Base-by-base conservation (phyloP, 2,888 invertebrate genomes). In the Apamea crenata region DNA sequence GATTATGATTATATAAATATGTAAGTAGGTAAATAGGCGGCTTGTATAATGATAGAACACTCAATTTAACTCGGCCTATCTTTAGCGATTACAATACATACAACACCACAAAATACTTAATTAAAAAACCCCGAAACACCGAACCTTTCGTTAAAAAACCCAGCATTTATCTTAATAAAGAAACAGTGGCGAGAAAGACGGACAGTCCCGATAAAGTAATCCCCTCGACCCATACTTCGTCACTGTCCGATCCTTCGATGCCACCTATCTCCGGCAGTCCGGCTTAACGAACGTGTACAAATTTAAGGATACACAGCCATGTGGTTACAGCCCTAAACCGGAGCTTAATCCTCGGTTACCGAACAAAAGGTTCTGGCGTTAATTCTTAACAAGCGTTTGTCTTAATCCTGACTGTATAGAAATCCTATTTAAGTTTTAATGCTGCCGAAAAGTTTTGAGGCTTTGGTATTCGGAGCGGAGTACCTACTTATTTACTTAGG, bases 261-360 rank as follows among this genome's bases (percentile, higher is more conserved):
- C 93, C 92, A 94, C 94, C 94, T 93, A 93, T 92, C 92, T 92
- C 67, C 61, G 6, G 36, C 65, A 65, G 65, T 65, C 65, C 65
- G 93, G 94, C 95, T 96, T 96, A 95, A 94, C 95, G 92, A 93
- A 95, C 94, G 94, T 95, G 96, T 95, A 93, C 92, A 93, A 94
- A 94, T 95, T 95, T 94, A 93, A 93, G 93, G 92, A 90, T 92
- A 93, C 91, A 90, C 86, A 72, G 90, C 88, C 88, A 89, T 92
- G 93, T 88, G 93, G 94, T 92, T 87, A 88, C 85, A 81, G 80
- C 86, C 91, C 90, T 87, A 87, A 91, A 90, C 92, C 91, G 81
- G 79, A 86, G 90, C 91, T 93, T 92, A 91, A 93, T 92, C 90
- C 91, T 89, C 85, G 82, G 87, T 89, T 88, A 87, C 88, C 88